Percentiles rank a stretch among this genome's conserved stretches.
Conservation (phyloP, 1,140 invertebrate species). For the Neodiprion lecontei region DNA sequence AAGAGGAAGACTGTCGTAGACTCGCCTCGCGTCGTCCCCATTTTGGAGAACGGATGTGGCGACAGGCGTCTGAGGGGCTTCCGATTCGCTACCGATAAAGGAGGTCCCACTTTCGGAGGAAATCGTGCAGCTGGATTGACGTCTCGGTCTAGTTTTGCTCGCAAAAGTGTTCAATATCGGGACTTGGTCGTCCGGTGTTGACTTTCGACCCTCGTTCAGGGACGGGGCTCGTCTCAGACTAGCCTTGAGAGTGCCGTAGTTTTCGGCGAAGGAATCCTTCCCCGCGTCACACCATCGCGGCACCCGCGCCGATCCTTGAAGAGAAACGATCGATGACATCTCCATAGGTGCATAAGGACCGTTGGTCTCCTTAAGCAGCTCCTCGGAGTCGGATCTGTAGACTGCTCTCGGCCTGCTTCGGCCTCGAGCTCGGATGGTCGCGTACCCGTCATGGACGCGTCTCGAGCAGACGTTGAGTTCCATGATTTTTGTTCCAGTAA, state of each 20-base stretch:
- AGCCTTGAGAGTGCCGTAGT: slow-evolving; percentile 42
- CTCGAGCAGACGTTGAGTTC: slow-evolving; percentile 61
- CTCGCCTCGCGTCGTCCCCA: slow-evolving; percentile 1
- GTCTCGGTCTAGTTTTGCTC: slow-evolving; percentile 26
- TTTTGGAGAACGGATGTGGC: background rate
- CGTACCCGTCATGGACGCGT: slow-evolving; percentile 81
- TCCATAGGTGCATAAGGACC: slow-evolving; percentile 40
- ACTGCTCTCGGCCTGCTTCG: slow-evolving; percentile 46
- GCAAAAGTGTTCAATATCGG: slow-evolving; percentile 47
- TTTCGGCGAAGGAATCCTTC: slow-evolving; percentile 39
- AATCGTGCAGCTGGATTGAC: background rate
- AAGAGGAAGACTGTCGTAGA: slow-evolving; percentile 33
- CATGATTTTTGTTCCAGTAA: slow-evolving; percentile 32
- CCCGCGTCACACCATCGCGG: slow-evolving; percentile 35
- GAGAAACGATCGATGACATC: slow-evolving; percentile 33
- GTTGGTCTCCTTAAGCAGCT: slow-evolving; percentile 40
- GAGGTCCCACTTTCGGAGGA: slow-evolving; percentile 16
- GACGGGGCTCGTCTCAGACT: slow-evolving; percentile 20
- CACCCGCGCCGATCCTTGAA: slow-evolving; percentile 32
- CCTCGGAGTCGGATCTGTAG: slow-evolving; percentile 52
- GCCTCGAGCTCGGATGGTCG: slow-evolving; percentile 72
- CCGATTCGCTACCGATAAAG: background rate
- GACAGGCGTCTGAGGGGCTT: background rate
- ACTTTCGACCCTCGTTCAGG: slow-evolving; percentile 8
- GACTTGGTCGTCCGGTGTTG: slow-evolving; percentile 25